Evolutionary conservation across 2,888 invertebrate genomes (phyloP).

Genomic region (Limenitis arthemis): DNA sequence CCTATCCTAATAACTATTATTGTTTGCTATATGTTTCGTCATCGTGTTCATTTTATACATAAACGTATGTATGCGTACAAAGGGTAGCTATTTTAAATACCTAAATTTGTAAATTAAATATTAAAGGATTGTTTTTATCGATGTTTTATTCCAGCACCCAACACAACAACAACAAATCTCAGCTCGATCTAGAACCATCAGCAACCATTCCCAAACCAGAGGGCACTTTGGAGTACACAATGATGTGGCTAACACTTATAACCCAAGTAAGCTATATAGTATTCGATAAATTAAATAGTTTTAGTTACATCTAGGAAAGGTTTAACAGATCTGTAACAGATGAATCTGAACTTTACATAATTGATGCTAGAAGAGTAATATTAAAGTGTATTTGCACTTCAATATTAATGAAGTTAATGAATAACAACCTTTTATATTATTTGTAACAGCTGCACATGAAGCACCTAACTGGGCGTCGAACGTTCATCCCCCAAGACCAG

Average conservation of each 20-base stretch:
- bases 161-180: slow-evolving; percentile 12
- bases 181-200: slow-evolving; percentile 39
- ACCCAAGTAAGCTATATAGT: slow-evolving; percentile 24
- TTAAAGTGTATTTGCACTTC: not conserved
- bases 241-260: slow-evolving; percentile 29
- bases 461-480: slow-evolving; percentile 21
- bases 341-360: no score
- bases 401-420: not conserved
- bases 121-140: not conserved
- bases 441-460: slow-evolving; percentile 20
- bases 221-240: slow-evolving; percentile 33
- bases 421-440: not conserved
- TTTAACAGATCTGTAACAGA: no score
- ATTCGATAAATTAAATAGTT: not conserved
- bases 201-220: slow-evolving; percentile 34
- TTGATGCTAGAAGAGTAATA: no score
- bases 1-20: no score
- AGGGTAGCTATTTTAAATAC: no score
- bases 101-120: no score
- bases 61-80: no score
- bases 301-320: no score
- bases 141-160: slow-evolving; percentile 6
- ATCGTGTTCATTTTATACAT: no score
- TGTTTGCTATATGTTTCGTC: no score
- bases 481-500: slow-evolving; percentile 35